These are phyloP conservation scores for Prunella strophiata DNA, from an alignment of 2,797 vertebrate species.

Conservation along the genomic window DNA sequence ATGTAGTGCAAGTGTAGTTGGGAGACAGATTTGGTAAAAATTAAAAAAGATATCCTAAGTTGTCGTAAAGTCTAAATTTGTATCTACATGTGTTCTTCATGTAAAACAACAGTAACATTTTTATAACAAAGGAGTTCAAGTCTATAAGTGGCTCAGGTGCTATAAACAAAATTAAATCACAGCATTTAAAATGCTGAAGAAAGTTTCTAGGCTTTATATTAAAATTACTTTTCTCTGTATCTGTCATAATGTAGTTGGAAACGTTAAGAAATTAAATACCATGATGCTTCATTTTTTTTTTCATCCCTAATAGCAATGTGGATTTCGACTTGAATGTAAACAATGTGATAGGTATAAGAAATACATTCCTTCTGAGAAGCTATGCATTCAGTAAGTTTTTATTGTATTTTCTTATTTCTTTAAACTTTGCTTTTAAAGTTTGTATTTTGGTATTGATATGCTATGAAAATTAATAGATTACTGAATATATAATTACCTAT, in stretches of 20 bases:
- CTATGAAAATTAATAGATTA: not conserved
- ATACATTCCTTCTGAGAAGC: conserved; percentile 95
- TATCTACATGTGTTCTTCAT: not conserved
- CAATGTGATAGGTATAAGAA: conserved; percentile 96
- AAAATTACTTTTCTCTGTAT: not conserved
- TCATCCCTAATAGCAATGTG: conserved; percentile 80
- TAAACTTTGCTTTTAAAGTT: not conserved
- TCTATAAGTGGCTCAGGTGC: not conserved
- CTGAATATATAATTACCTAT: not conserved
- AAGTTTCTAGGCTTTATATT: not conserved
- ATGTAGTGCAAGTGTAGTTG: not conserved
- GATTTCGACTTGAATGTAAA: conserved; percentile 99
- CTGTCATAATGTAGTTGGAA: not conserved
- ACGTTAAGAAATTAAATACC: not conserved
- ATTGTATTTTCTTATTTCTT: conserved; percentile 17
- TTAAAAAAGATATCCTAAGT: not conserved
- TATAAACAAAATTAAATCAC: not conserved
- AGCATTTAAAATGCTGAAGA: not conserved
- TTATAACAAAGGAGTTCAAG: not conserved
- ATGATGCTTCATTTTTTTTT: not conserved
- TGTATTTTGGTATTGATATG: not conserved
- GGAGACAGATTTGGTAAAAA: not conserved
- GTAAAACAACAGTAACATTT: not conserved
- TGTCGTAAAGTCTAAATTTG: not conserved
- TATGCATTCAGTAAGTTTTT: conserved; percentile 89